A percentile compares a stretch with the other conserved stretches of the same genome.
Evolutionary conservation across 1,140 invertebrate species (phyloP).

Genomic region (Sinonovacula constricta): DNA sequence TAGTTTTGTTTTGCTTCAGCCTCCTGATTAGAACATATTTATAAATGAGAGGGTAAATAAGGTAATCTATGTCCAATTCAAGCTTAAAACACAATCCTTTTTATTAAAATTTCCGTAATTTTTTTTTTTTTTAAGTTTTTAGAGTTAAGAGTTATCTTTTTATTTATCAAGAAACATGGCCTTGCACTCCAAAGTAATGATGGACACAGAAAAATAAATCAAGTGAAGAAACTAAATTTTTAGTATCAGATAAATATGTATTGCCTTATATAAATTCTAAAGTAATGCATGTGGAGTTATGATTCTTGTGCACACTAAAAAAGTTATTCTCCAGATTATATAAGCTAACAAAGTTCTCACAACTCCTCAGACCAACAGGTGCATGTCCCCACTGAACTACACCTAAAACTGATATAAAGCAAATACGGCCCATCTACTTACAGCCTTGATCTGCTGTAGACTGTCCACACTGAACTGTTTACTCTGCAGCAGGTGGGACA

Average conservation of each 20-base stretch:
- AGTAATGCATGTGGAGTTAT: not conserved
- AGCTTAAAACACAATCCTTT: too few species aligned
- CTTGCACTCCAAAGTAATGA: too few species aligned
- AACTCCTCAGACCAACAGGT: not conserved
- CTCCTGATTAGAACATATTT: too few species aligned
- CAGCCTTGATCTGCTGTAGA: conserved; percentile 67
- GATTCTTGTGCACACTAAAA: not conserved
- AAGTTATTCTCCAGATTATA: not conserved
- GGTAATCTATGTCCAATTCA: too few species aligned
- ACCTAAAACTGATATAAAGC: not conserved
- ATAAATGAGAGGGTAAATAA: too few species aligned
- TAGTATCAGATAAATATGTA: not conserved
- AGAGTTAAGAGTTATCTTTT: too few species aligned
- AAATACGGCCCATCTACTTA: conserved; percentile 22
- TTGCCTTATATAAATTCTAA: not conserved
- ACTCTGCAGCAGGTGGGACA: conserved; percentile 90
- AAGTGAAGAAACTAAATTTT: too few species aligned
- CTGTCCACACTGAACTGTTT: conserved; percentile 59
- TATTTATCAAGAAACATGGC: too few species aligned
- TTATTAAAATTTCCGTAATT: too few species aligned
- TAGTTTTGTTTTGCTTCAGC: too few species aligned
- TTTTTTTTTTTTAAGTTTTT: too few species aligned
- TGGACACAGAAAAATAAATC: too few species aligned
- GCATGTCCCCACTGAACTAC: not conserved
- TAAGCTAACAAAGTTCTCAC: not conserved